Evolutionary conservation across 1,140 invertebrate genomes (phyloP), one percentile per base, ranked within the genome.

Genomic region (Hesperophylax magnus): DNA sequence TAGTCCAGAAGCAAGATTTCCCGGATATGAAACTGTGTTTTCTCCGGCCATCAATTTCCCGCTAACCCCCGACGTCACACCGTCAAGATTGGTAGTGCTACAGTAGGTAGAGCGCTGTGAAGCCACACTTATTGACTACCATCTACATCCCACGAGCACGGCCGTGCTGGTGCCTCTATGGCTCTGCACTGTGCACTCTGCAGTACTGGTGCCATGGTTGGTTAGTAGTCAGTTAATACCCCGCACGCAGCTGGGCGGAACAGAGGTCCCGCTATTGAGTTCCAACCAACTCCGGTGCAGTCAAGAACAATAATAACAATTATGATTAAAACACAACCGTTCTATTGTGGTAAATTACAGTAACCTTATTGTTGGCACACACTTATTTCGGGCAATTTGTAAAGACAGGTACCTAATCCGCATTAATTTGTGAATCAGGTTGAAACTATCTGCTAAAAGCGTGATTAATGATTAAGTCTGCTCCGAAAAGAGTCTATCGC

Each of bases 301-400:
- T 4, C 69, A 53, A 53, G 69, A 72, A 72, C 39, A 53, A 72
- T 69, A 34, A 61, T 61, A 61, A 61, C 34, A 18, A 67, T 67
- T 34, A 67, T 67, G 14, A 20, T 22, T 61, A n/a, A 24, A 72
- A 52, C 27, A 67, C 69, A 72, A 24, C 69, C 20, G 69, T 34
- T 17, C 52, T 52, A 54, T 72, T 72, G 47, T 72, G 69, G 22
- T 18, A 54, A 72, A 72, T 22, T 53, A 53, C 67, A 27, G 67
- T 53, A 72, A 72, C 67, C 39, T 72, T 72, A 54, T 72, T 53
- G 20, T 24, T 72, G 52, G 69, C 69, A 53, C 69, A 53, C 69
- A 54, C 18, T 72, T 72, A 54, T 24, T 72, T 72, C 54, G 69
- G 27, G 52, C 69, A 54, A 72, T 54, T 56, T 72, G 17, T 3